These are phyloP conservation scores for Cyaniris semiargus DNA, from an alignment of 2,888 invertebrate genomes.

Conservation along the genomic window DNA sequence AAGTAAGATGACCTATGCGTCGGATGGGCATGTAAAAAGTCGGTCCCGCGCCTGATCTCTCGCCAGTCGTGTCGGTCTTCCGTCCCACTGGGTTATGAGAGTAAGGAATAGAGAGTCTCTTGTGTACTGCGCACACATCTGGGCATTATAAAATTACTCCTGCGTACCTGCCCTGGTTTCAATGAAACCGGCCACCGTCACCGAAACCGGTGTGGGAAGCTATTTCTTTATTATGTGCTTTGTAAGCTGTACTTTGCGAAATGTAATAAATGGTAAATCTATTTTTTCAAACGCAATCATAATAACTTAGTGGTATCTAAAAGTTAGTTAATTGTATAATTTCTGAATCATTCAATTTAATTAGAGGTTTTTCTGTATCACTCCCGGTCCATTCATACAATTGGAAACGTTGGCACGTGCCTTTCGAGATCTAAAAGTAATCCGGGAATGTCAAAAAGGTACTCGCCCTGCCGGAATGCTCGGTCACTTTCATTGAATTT, in stretches of 20 bases:
- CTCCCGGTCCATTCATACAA: conserved; percentile 5
- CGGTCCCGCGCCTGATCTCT: too few relatives aligned
- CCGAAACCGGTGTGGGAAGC: too few relatives aligned
- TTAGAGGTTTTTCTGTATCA: neutral
- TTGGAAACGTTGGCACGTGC: conserved; percentile 37
- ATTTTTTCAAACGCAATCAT: neutral
- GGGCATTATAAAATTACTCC: too few relatives aligned
- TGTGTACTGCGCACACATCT: too few relatives aligned
- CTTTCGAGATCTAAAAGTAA: conserved; percentile 30
- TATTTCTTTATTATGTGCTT: neutral
- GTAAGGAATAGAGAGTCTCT: too few relatives aligned
- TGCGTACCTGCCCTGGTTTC: too few relatives aligned
- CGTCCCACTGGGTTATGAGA: too few relatives aligned
- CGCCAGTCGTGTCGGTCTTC: too few relatives aligned
- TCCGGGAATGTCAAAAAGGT: neutral
- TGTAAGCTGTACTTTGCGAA: too few relatives aligned
- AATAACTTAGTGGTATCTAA: neutral
- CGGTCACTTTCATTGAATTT: conserved; percentile 35
- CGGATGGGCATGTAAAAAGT: too few relatives aligned
- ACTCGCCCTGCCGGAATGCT: conserved; percentile 29
- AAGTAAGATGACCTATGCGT: too few relatives aligned
- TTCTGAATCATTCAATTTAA: neutral
- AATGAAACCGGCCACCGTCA: too few relatives aligned
- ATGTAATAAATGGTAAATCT: neutral
- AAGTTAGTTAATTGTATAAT: neutral